Percentiles rank a stretch among this genome's conserved stretches.
phyloP scores from a whole-genome alignment of 2,888 invertebrate genomes.

The Trachelus stipa region DNA sequence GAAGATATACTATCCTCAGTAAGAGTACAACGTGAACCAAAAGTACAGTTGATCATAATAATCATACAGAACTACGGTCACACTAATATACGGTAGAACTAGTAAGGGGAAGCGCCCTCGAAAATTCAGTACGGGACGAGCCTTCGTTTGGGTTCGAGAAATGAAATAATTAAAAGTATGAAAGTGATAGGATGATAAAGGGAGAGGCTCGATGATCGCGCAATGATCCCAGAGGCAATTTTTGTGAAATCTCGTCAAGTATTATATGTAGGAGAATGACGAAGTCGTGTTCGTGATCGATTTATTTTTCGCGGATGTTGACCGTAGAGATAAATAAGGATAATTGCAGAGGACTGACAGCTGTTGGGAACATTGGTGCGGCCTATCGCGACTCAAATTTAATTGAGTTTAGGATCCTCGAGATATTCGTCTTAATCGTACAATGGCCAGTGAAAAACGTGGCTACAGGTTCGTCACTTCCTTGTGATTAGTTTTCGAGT shows the following conservation, averaged over 20 bases:
- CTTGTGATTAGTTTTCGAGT: not conserved
- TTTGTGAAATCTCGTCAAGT: not conserved
- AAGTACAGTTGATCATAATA: constrained; percentile 5
- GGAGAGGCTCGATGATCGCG: not conserved
- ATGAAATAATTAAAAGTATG: not conserved
- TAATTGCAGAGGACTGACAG: constrained; percentile 24
- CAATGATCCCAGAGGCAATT: not conserved
- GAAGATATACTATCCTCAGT: constrained; percentile 1
- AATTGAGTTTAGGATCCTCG: not conserved
- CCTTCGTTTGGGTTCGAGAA: not conserved
- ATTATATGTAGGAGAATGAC: not conserved
- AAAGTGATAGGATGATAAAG: not conserved
- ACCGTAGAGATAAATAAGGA: constrained; percentile 28
- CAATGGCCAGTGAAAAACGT: constrained; percentile 58
- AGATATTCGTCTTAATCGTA: constrained; percentile 31
- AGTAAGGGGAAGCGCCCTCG: not conserved
- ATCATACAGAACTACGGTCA: not conserved
- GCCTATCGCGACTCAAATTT: not conserved
- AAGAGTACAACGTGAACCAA: not conserved
- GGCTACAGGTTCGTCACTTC: constrained; percentile 51
- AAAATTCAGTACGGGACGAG: not conserved
- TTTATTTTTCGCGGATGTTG: constrained; percentile 34
- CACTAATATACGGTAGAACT: constrained; percentile 7
- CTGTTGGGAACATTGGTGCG: constrained; percentile 2
- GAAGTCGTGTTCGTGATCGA: constrained; percentile 4